Evolutionary conservation across 2,797 vertebrate species (phyloP).

Genomic region (Bothrops alternatus): DNA sequence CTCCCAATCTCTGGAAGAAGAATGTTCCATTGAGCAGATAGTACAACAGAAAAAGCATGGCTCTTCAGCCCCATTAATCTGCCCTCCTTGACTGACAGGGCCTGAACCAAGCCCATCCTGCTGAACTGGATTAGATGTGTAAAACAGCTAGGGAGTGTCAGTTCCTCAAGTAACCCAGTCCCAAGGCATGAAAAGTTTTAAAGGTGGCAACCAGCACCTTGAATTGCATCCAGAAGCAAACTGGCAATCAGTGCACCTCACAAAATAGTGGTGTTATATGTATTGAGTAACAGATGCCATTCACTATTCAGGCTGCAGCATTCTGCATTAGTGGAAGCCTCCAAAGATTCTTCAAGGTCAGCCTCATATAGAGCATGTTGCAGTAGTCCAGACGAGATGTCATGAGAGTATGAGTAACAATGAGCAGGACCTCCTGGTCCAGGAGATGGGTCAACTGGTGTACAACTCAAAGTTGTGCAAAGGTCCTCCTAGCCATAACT

Average conservation of each 20-base stretch:
- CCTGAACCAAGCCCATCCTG: neutral
- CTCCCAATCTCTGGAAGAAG: neutral
- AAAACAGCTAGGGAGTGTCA: neutral
- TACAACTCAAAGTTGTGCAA: neutral
- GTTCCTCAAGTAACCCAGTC: neutral
- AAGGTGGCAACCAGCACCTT: neutral
- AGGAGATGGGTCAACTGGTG: neutral
- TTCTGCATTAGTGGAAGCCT: neutral
- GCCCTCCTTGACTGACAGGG: neutral
- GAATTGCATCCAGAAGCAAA: neutral
- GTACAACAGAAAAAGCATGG: neutral
- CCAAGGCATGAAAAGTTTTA: neutral
- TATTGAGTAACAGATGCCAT: neutral
- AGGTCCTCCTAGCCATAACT: neutral
- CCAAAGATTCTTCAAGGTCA: neutral
- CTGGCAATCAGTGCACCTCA: neutral
- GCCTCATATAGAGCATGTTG: too few species aligned
- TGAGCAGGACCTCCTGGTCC: neutral
- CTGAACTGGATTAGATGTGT: neutral
- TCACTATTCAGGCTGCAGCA: neutral
- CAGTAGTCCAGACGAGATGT: neutral
- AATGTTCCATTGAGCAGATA: neutral
- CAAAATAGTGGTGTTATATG: neutral
- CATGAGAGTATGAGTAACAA: neutral
- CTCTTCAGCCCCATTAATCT: neutral